phyloP scores from a whole-genome alignment of 2,888 invertebrate species.

The Eugnorisma glareosa region DNA sequence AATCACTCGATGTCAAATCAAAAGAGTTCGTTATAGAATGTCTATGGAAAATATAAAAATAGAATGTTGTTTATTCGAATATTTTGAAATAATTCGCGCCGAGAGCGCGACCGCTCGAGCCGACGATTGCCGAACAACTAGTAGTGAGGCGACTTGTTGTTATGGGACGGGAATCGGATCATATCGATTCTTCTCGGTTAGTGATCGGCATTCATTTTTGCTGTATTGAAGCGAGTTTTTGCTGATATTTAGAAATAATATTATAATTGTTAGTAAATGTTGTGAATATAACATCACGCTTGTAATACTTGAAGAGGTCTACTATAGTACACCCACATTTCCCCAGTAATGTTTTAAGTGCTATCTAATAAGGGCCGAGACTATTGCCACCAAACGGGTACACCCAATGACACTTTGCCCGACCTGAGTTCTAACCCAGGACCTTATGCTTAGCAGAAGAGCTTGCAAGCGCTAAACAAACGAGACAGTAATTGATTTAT shows the following conservation, averaged over 20 bases:
- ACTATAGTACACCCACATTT: not conserved
- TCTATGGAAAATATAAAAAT: slow-evolving; percentile 32
- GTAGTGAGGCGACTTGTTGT: slow-evolving; percentile 78
- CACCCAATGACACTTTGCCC: not conserved
- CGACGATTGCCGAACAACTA: slow-evolving; percentile 80
- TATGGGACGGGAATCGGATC: slow-evolving; percentile 57
- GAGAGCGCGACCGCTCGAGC: slow-evolving; percentile 77
- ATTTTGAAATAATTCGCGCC: slow-evolving; percentile 64
- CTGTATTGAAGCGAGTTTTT: slow-evolving; percentile 15
- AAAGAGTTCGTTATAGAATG: slow-evolving; percentile 28
- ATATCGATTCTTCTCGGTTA: slow-evolving; percentile 57
- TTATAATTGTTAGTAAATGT: not conserved
- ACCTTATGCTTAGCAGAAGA: not conserved
- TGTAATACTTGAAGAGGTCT: not conserved
- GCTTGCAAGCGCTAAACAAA: not conserved
- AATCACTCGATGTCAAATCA: slow-evolving; percentile 33
- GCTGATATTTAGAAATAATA: not conserved
- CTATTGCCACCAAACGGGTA: not conserved
- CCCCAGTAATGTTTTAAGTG: not conserved
- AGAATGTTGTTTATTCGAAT: slow-evolving; percentile 52
- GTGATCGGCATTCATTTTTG: slow-evolving; percentile 23
- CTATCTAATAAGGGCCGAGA: not conserved
- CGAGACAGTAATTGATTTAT: not conserved
- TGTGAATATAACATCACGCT: not conserved
- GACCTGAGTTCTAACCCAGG: too few relatives aligned